Evolutionary conservation across 2,113 vertebrate species (phyloP).

Genomic region (Apistogramma diplotaenia): DNA sequence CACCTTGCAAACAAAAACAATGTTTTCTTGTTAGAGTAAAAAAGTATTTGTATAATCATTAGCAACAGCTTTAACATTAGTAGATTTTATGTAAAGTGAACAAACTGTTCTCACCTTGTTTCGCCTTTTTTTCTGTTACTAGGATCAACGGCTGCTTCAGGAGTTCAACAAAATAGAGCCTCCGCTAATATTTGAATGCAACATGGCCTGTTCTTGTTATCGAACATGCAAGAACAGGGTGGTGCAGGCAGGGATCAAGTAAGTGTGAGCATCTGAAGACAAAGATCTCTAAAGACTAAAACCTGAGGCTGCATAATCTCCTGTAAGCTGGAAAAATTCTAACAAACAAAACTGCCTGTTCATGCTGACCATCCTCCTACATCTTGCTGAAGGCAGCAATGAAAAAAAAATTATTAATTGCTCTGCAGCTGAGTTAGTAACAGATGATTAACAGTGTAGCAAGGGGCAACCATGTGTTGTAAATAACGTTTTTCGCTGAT

Average conservation of each 20-base stretch:
- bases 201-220: slow-evolving; percentile 91
- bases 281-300: background rate
- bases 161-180: slow-evolving; percentile 96
- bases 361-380: background rate
- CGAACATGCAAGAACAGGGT: slow-evolving; percentile 91
- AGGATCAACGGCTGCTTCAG: slow-evolving; percentile 91
- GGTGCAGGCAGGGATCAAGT: slow-evolving; percentile 93
- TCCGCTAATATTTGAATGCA: slow-evolving; percentile 91
- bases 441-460: background rate
- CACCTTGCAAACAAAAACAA: no score
- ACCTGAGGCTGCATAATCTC: fast-evolving
- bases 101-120: background rate
- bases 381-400: background rate
- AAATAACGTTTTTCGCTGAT: background rate
- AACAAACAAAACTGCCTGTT: background rate
- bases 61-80: background rate
- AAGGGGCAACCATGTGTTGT: background rate
- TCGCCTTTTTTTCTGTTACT: background rate
- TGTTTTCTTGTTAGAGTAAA: background rate
- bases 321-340: background rate
- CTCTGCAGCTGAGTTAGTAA: background rate
- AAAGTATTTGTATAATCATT: background rate
- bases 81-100: background rate
- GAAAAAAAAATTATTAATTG: background rate
- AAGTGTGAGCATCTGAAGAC: background rate